A percentile compares a stretch with the other conserved stretches of the same genome.
phyloP scores from a whole-genome alignment of 2,797 vertebrate species.

The Coracias cyanogaster region DNA sequence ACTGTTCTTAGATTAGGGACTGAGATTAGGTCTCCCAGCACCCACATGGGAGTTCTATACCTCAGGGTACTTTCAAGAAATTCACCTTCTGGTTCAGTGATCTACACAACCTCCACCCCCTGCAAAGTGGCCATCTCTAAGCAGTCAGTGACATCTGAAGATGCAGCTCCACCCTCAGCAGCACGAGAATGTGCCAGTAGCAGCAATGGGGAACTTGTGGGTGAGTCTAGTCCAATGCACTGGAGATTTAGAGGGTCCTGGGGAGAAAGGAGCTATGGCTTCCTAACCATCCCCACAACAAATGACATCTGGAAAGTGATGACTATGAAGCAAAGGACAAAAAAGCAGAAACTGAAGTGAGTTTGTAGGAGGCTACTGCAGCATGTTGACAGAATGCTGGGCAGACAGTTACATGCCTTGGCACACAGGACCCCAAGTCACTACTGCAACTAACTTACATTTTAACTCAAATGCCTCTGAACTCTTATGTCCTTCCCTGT shows the following conservation, averaged over 20 bases:
- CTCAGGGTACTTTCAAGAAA: background rate
- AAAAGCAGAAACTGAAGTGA: background rate
- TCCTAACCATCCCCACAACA: background rate
- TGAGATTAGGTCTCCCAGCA: background rate
- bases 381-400: background rate
- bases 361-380: background rate
- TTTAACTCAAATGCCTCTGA: background rate
- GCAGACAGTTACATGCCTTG: background rate
- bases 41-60: background rate
- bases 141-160: background rate
- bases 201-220: background rate
- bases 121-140: background rate
- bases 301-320: background rate
- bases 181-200: background rate
- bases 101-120: accelerated
- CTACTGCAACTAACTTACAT: background rate
- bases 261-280: background rate
- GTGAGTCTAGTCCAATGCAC: background rate
- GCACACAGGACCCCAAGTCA: background rate
- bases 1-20: background rate
- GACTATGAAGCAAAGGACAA: background rate
- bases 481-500: background rate
- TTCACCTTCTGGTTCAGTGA: background rate
- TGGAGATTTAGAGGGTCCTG: background rate
- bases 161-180: background rate